These are phyloP conservation scores for Drosophila neocordata DNA, from an alignment of 1,140 invertebrate species.

Conservation along the genomic window DNA sequence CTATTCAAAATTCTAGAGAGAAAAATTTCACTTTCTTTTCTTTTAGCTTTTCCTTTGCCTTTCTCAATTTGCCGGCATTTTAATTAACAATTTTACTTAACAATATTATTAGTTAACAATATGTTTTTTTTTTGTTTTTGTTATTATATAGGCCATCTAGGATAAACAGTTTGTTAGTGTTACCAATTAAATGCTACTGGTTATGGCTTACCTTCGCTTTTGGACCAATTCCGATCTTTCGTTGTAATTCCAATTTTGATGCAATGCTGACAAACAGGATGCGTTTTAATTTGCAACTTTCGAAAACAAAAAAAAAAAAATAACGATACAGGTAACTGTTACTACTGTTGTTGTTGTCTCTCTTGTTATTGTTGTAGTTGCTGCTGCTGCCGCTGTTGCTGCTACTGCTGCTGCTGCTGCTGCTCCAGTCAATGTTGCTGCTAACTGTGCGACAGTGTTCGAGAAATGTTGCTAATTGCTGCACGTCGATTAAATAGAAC, in stretches of 20 bases:
- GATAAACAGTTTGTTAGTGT: too few species aligned
- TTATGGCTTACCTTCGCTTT: slow-evolving; percentile 47
- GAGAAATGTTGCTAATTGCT: slow-evolving; percentile 25
- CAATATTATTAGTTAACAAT: too few species aligned
- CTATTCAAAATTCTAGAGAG: too few species aligned
- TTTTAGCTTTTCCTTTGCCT: too few species aligned
- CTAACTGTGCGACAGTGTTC: slow-evolving; percentile 12
- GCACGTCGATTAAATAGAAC: slow-evolving; percentile 48
- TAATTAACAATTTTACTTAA: too few species aligned
- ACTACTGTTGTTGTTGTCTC: slow-evolving; percentile 11
- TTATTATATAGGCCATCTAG: too few species aligned
- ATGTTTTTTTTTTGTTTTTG: too few species aligned
- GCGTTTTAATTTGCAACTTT: slow-evolving; percentile 64
- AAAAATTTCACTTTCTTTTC: too few species aligned
- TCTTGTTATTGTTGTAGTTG: slow-evolving; percentile 5
- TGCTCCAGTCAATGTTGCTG: not conserved
- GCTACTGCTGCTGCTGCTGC: slow-evolving; percentile 28
- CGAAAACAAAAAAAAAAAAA: slow-evolving; percentile 59
- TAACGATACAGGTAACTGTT: slow-evolving; percentile 48
- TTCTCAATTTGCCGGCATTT: too few species aligned
- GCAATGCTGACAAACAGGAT: slow-evolving; percentile 67
- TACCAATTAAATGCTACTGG: slow-evolving; percentile 1
- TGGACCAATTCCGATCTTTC: slow-evolving; percentile 49
- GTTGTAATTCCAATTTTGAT: slow-evolving; percentile 43
- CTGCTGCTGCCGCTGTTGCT: slow-evolving; percentile 14